A percentile compares a stretch with the other conserved stretches of the same genome.
Evolutionary conservation across 2,113 vertebrate genomes (phyloP).

Genomic region (Morone saxatilis): DNA sequence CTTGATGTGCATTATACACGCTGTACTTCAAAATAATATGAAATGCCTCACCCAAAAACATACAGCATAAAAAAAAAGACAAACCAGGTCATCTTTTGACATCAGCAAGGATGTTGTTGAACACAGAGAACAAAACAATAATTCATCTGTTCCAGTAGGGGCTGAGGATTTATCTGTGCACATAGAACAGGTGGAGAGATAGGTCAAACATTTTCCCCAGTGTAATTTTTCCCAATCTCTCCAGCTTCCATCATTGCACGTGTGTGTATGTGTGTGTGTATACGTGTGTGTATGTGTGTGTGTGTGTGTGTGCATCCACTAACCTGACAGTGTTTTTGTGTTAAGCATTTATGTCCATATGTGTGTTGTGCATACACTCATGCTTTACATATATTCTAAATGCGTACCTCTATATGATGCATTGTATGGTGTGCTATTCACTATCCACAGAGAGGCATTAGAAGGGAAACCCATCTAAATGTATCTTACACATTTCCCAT

Average conservation of each 20-base stretch:
- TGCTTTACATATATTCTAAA: constrained; percentile 13
- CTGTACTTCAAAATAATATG: constrained; percentile 71
- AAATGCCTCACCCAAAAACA: constrained; percentile 59
- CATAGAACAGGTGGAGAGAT: constrained; percentile 76
- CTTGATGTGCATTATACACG: constrained; percentile 39
- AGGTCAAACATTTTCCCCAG: constrained; percentile 78
- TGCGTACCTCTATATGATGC: constrained; percentile 6
- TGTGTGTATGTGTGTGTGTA: constrained; percentile 29
- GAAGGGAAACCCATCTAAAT: constrained; percentile 33
- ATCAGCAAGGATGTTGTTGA: constrained; percentile 74
- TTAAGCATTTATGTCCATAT: constrained; percentile 18
- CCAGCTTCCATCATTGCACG: constrained; percentile 25
- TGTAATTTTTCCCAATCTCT: constrained; percentile 74
- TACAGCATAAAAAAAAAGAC: constrained; percentile 16
- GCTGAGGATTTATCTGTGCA: constrained; percentile 74
- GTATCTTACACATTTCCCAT: constrained; percentile 22
- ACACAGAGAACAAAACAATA: constrained; percentile 72
- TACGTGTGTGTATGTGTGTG: constrained; percentile 22
- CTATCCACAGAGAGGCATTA: constrained; percentile 12
- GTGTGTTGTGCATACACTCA: constrained; percentile 19
- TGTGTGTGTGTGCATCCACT: constrained; percentile 20
- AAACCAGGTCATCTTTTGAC: constrained; percentile 77
- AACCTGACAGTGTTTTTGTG: constrained; percentile 9
- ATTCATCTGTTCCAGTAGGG: constrained; percentile 64
- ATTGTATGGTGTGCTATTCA: constrained; percentile 20